A percentile compares a stretch with the other conserved stretches of the same genome.
Evolutionary conservation across 1,140 invertebrate species (phyloP).

Genomic region (Pectinophora gossypiella): DNA sequence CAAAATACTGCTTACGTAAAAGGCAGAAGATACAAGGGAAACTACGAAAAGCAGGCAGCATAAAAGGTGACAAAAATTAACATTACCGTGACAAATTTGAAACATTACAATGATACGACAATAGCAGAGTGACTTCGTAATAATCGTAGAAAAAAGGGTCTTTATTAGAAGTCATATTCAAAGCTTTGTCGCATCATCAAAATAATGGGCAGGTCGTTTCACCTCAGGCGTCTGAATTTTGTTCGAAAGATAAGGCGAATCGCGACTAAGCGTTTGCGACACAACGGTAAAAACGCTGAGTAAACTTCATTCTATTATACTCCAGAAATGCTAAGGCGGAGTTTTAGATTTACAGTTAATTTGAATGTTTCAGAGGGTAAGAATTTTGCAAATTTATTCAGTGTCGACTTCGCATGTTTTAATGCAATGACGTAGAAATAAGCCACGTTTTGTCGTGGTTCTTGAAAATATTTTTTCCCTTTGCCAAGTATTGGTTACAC

Average conservation of each 20-base stretch:
- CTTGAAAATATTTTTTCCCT: not conserved
- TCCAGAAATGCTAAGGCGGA: not conserved
- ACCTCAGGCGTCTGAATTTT: conserved; percentile 36
- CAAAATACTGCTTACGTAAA: too few relatives aligned
- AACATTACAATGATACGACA: conserved; percentile 17
- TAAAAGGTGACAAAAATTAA: conserved; percentile 2
- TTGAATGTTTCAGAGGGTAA: too few relatives aligned
- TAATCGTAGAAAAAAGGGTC: conserved; percentile 17
- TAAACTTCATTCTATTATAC: conserved; percentile 1
- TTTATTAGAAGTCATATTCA: conserved; percentile 35
- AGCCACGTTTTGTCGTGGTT: not conserved
- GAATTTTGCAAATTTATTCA: not conserved
- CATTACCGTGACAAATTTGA: conserved; percentile 9
- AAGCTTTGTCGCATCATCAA: conserved; percentile 47
- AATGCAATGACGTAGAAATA: not conserved
- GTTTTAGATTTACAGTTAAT: not conserved
- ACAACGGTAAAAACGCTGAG: conserved; percentile 19
- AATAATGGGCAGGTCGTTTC: conserved; percentile 48
- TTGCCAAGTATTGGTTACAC: conserved; percentile 4
- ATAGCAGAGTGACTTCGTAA: conserved; percentile 16
- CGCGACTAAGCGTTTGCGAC: conserved; percentile 25
- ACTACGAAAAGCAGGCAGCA: too few relatives aligned
- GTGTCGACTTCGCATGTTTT: not conserved
- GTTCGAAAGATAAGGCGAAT: conserved; percentile 37
- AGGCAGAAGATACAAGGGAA: too few relatives aligned